These are phyloP conservation scores for Tychaedon coryphoeus DNA, from an alignment of 2,113 vertebrate species.

Conservation along the genomic window DNA sequence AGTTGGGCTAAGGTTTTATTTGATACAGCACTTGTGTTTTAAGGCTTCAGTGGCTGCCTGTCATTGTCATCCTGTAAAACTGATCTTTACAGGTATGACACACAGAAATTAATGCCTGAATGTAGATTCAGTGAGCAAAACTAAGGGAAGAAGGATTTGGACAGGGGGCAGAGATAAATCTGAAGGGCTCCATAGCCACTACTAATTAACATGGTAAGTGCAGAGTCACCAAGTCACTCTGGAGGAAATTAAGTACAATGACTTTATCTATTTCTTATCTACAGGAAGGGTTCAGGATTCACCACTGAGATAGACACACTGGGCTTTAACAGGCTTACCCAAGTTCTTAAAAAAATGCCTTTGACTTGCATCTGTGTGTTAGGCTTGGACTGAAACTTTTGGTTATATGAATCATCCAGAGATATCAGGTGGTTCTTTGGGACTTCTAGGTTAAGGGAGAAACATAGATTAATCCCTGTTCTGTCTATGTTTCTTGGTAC, in stretches of 20 bases:
- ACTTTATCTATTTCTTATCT: not conserved
- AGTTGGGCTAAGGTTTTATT: not conserved
- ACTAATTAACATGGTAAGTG: not conserved
- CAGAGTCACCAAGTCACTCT: not conserved
- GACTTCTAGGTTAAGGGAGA: not conserved
- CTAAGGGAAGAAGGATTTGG: not conserved
- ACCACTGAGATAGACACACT: not conserved
- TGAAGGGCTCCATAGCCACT: not conserved
- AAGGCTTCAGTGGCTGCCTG: not conserved
- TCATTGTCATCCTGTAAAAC: slow-evolving; percentile 19
- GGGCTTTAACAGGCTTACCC: not conserved
- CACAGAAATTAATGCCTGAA: not conserved
- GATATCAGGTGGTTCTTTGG: not conserved
- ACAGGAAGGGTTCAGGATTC: not conserved
- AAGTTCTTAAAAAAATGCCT: not conserved
- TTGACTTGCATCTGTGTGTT: not conserved
- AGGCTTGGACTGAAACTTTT: not conserved
- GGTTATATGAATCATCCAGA: not conserved
- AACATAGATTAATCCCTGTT: not conserved
- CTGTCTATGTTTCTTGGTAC: not conserved
- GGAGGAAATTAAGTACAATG: not conserved
- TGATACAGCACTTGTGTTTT: not conserved
- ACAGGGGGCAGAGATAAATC: not conserved
- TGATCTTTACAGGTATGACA: not conserved
- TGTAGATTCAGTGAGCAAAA: not conserved